Percentiles rank a stretch among this genome's conserved stretches.
Conservation (phyloP, 2,113 vertebrate genomes). For the Daphoenositta chrysoptera region DNA sequence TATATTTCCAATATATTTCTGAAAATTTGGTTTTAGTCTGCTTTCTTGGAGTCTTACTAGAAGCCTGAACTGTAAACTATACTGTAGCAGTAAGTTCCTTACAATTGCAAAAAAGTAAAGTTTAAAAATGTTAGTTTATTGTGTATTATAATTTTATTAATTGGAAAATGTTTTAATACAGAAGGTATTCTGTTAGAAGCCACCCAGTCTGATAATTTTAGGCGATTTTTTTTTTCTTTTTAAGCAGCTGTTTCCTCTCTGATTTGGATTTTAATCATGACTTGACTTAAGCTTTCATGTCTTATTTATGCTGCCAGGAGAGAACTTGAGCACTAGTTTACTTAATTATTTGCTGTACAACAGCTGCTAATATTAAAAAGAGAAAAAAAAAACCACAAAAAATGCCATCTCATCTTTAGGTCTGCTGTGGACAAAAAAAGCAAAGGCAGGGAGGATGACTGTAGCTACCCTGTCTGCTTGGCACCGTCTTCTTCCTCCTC, state of each 20-base stretch:
- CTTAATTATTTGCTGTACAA: conserved; percentile 71
- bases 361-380: conserved; percentile 69
- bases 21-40: not conserved
- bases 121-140: not conserved
- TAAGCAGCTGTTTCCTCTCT: conserved; percentile 37
- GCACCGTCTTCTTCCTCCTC: conserved; percentile 66
- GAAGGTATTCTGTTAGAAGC: conserved; percentile 10
- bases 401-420: conserved; percentile 76
- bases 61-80: not conserved
- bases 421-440: conserved; percentile 64
- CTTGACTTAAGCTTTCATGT: conserved; percentile 62
- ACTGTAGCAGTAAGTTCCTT: not conserved
- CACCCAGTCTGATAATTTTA: not conserved
- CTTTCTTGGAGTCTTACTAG: not conserved
- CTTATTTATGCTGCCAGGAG: conserved; percentile 65
- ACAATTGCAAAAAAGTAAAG: not conserved
- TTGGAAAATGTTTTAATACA: not conserved
- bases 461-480: conserved; percentile 73
- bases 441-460: conserved; percentile 61
- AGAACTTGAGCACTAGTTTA: conserved; percentile 70
- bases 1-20: not conserved
- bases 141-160: not conserved
- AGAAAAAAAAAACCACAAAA: not conserved
- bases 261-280: conserved; percentile 66
- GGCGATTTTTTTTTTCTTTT: not conserved